A percentile compares a stretch with the other conserved stretches of the same genome.
These are phyloP conservation scores for Schizothorax lantsangensis DNA, from an alignment of 2,797 vertebrate genomes.

Conservation along the genomic window DNA sequence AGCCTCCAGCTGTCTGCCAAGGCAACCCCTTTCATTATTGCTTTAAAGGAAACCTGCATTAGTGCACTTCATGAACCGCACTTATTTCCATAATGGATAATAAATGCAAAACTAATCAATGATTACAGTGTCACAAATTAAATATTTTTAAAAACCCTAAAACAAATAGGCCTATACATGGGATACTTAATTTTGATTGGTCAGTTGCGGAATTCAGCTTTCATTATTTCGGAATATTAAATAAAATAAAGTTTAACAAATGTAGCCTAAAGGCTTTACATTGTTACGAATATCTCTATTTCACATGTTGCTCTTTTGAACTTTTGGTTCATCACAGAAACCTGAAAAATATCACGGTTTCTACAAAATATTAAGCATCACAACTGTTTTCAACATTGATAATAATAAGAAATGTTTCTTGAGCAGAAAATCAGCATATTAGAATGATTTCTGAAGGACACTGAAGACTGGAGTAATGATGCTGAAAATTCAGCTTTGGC, in stretches of 20 bases:
- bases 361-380: background rate
- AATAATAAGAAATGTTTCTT: background rate
- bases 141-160: background rate
- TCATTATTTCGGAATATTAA: background rate
- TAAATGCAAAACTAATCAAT: background rate
- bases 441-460: background rate
- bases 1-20: conserved; percentile 35
- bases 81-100: background rate
- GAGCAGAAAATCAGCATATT: background rate
- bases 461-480: background rate
- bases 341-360: background rate
- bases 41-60: conserved; percentile 37
- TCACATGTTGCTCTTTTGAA: background rate
- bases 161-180: background rate
- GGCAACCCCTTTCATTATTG: background rate
- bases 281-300: background rate
- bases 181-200: background rate
- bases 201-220: background rate
- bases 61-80: background rate
- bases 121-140: background rate
- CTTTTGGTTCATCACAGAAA: background rate
- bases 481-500: background rate
- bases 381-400: background rate
- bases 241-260: background rate
- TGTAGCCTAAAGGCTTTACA: background rate